Evolutionary conservation across 2,888 invertebrate species (phyloP).

Genomic region (Macrosoma leucophasiata): DNA sequence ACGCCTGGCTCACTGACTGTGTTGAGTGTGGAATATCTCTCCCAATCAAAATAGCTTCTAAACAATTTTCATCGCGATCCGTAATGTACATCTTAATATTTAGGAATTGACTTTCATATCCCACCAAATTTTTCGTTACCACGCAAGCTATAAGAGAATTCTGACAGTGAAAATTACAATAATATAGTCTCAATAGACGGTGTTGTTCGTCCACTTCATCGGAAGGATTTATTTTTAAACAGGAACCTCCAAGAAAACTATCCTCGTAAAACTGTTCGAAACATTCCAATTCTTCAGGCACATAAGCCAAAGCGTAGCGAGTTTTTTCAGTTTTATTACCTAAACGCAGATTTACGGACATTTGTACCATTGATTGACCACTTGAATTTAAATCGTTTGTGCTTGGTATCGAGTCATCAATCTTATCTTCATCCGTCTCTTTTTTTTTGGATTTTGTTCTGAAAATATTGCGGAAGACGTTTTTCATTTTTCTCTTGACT

Average conservation of each 20-base stretch:
- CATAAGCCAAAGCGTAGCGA: conserved; percentile 34
- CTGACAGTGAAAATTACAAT: conserved; percentile 48
- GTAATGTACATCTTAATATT: conserved; percentile 37
- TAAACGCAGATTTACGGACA: conserved; percentile 38
- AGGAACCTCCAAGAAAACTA: conserved; percentile 71
- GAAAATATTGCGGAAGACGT: conserved; percentile 29
- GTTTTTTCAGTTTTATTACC: conserved; percentile 22
- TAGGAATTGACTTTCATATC: conserved; percentile 37
- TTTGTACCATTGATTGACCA: conserved; percentile 30
- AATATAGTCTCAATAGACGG: conserved; percentile 42
- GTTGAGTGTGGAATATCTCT: conserved; percentile 22
- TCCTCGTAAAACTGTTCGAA: conserved; percentile 51
- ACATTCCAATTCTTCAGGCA: conserved; percentile 45
- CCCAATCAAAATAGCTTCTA: conserved; percentile 36
- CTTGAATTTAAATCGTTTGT: not conserved
- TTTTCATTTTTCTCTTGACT: conserved; percentile 28
- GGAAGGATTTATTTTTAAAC: conserved; percentile 58
- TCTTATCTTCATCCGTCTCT: conserved; percentile 2
- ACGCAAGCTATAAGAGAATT: conserved; percentile 46
- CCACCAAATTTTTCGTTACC: conserved; percentile 45
- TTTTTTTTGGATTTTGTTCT: conserved; percentile 18
- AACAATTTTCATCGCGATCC: conserved; percentile 18
- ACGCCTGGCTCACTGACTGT: conserved; percentile 7
- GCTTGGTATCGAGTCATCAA: not conserved
- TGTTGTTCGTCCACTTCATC: conserved; percentile 34